Percentiles rank a stretch among this genome's conserved stretches.
These are phyloP conservation scores for Meloidogyne hapla DNA, from an alignment of 1,140 invertebrate species.

Conservation along the genomic window DNA sequence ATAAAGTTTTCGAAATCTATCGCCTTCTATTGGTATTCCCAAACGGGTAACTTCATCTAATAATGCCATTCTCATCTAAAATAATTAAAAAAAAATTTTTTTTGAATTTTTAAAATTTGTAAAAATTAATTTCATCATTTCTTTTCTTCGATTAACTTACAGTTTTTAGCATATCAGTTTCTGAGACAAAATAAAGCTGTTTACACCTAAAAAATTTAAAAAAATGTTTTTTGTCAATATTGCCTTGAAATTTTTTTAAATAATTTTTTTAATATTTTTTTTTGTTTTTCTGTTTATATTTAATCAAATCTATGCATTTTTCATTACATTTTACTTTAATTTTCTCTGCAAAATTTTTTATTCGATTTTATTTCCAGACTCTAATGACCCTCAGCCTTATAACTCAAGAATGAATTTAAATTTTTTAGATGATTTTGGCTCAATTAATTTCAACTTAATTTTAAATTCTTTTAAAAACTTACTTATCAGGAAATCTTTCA, in stretches of 20 bases:
- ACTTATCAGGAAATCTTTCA: slow-evolving; percentile 41
- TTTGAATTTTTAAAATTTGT: not conserved
- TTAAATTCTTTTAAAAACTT: not conserved
- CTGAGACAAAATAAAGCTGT: slow-evolving; percentile 59
- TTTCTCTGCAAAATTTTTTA: too few species aligned
- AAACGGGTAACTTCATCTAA: slow-evolving; percentile 55
- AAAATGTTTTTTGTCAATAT: too few species aligned
- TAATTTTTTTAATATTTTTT: slow-evolving; percentile 2
- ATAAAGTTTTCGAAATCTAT: slow-evolving; percentile 58
- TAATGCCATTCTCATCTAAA: slow-evolving; percentile 49
- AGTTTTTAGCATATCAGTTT: slow-evolving; percentile 63
- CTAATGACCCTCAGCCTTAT: too few species aligned
- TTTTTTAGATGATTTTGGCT: too few species aligned
- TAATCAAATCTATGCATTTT: too few species aligned
- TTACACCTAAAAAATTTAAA: slow-evolving; percentile 40
- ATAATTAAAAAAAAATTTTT: not conserved
- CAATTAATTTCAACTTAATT: too few species aligned
- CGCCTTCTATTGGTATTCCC: slow-evolving; percentile 46
- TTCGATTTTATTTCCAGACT: too few species aligned
- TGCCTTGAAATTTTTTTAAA: slow-evolving; percentile 25
- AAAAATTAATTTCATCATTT: too few species aligned
- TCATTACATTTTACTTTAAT: too few species aligned
- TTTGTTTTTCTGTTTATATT: too few species aligned
- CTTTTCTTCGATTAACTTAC: not conserved
- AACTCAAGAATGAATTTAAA: too few species aligned